Conservation (phyloP, 2,797 vertebrate genomes). For the Diplodus puntazzo region DNA sequence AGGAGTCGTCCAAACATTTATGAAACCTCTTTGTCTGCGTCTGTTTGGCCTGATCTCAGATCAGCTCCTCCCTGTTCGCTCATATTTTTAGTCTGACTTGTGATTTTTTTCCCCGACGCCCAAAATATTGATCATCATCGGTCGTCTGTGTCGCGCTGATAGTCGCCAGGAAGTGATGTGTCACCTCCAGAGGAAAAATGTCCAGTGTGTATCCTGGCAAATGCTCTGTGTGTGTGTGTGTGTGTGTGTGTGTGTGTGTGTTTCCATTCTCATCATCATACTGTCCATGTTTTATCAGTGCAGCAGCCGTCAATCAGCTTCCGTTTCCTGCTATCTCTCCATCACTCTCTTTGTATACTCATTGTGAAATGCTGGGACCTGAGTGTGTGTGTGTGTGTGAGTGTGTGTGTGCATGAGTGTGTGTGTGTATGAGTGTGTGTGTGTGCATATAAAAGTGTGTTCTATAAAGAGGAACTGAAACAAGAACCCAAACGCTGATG, state of each 20-base stretch:
- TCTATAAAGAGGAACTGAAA: conserved; percentile 69
- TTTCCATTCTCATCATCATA: conserved; percentile 37
- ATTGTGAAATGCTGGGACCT: conserved; percentile 38
- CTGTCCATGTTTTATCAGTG: conserved; percentile 50
- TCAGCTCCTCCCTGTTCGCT: conserved; percentile 18
- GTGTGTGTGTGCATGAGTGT: conserved; percentile 6
- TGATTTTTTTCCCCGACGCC: conserved; percentile 19
- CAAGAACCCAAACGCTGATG: conserved; percentile 21
- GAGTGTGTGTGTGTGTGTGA: conserved; percentile 6
- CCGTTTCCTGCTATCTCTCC: conserved; percentile 47
- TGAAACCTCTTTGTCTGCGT: neutral
- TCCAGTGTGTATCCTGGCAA: conserved; percentile 33
- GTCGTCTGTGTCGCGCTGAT: conserved; percentile 27
- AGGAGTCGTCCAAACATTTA: conserved; percentile 37
- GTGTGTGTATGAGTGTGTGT: conserved; percentile 2
- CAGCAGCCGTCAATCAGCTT: conserved; percentile 59
- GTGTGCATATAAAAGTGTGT: conserved; percentile 6
- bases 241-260: conserved; percentile 5
- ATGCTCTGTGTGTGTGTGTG: conserved; percentile 5
- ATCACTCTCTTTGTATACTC: neutral
- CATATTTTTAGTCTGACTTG: conserved; percentile 34
- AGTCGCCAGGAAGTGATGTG: conserved; percentile 61
- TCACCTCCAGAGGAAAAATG: conserved; percentile 34
- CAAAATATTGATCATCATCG: conserved; percentile 51
- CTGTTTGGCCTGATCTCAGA: neutral